phyloP scores from a whole-genome alignment of 2,888 invertebrate genomes.

The Dryadula phaetusa region DNA sequence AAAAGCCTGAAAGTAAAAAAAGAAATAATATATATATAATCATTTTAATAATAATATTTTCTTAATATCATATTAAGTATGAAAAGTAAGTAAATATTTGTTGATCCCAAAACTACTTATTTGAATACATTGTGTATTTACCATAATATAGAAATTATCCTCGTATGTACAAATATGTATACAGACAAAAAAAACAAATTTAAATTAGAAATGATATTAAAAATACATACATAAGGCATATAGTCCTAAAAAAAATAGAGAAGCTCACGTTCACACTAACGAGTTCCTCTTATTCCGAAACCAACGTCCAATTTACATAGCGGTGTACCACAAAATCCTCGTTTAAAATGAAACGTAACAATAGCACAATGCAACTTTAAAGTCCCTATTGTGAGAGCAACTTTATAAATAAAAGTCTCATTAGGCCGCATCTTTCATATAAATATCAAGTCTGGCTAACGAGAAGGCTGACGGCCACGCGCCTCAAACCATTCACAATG shows the following conservation, averaged over 20 bases:
- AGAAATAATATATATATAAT: background rate
- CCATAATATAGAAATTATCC: background rate
- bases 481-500: constrained; percentile 39
- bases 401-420: constrained; percentile 82
- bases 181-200: constrained; percentile 5
- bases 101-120: too few species aligned
- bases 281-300: constrained; percentile 66
- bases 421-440: constrained; percentile 71
- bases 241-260: constrained; percentile 47
- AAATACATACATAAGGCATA: constrained; percentile 31
- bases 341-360: constrained; percentile 78
- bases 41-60: background rate
- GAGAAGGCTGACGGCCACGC: constrained; percentile 47
- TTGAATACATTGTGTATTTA: too few species aligned
- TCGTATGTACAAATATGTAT: too few species aligned
- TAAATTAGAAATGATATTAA: constrained; percentile 31
- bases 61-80: too few species aligned
- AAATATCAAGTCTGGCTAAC: constrained; percentile 56
- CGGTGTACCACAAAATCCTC: constrained; percentile 70
- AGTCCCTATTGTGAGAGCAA: constrained; percentile 73
- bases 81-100: too few species aligned
- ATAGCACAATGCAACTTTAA: constrained; percentile 79
- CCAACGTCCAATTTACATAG: constrained; percentile 78
- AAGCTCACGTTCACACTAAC: constrained; percentile 65
- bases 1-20: too few species aligned